Percentiles rank a stretch among this genome's conserved stretches.
phyloP scores from a whole-genome alignment of 2,113 vertebrate genomes.

The Micromys minutus region DNA sequence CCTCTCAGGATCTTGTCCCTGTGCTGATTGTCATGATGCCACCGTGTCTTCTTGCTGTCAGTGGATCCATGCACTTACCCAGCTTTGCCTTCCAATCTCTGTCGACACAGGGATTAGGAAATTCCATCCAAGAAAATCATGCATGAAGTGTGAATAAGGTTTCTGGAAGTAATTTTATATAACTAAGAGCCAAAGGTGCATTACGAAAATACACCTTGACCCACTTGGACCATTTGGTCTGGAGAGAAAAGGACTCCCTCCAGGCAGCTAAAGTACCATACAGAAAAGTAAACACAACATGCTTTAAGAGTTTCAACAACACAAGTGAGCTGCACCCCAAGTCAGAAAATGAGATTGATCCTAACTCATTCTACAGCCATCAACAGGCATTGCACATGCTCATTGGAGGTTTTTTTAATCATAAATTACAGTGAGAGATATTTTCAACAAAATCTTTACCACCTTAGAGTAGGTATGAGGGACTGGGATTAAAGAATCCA shows the following conservation, averaged over 20 bases:
- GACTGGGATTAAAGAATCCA: neutral
- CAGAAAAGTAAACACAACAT: slow-evolving; percentile 9
- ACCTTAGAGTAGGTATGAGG: neutral
- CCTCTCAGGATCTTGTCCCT: neutral
- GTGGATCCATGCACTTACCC: neutral
- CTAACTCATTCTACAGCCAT: neutral
- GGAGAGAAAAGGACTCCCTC: neutral
- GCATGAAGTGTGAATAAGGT: neutral
- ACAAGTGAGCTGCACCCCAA: neutral
- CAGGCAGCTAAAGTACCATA: neutral
- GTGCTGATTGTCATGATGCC: neutral
- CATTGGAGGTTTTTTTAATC: neutral
- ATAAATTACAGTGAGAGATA: neutral
- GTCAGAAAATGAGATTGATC: slow-evolving; percentile 11
- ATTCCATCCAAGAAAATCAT: neutral
- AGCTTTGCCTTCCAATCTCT: neutral
- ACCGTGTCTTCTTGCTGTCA: slow-evolving; percentile 16
- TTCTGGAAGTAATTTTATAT: neutral
- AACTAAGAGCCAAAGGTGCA: neutral
- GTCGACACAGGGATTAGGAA: slow-evolving; percentile 26
- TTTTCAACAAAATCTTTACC: neutral
- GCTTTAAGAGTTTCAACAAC: neutral
- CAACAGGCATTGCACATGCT: neutral
- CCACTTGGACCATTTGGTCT: neutral
- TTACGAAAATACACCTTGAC: neutral